phyloP scores from a whole-genome alignment of 2,797 vertebrate species.

The Pteronotus mesoamericanus region DNA sequence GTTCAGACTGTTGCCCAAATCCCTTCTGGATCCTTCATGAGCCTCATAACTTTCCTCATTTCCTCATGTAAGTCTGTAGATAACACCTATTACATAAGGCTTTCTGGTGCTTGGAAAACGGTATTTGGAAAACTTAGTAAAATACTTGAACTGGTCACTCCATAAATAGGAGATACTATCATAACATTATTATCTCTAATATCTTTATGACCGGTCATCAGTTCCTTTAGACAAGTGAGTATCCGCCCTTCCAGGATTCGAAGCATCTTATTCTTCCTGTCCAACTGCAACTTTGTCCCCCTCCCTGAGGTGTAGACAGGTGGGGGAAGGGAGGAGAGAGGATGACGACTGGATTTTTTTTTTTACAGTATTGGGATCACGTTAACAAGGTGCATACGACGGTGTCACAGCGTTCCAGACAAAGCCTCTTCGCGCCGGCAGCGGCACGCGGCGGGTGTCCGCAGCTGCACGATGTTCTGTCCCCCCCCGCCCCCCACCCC shows the following conservation, averaged over 20 bases:
- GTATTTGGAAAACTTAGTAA: background rate
- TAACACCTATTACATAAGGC: background rate
- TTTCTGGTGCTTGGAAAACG: background rate
- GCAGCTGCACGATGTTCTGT: no score
- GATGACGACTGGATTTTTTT: background rate
- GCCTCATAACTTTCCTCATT: background rate
- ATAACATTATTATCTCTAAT: background rate
- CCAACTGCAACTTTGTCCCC: background rate
- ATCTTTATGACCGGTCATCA: background rate
- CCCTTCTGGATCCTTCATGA: background rate
- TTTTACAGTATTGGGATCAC: background rate
- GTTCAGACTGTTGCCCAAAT: background rate
- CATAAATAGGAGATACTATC: background rate
- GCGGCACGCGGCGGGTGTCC: rapidly evolving
- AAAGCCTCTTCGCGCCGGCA: background rate
- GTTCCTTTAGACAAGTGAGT: background rate
- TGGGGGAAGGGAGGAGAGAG: background rate
- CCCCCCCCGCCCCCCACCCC: no score
- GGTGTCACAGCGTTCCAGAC: background rate
- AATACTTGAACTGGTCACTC: background rate
- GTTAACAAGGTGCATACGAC: background rate
- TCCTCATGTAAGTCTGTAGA: background rate
- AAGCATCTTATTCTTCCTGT: background rate
- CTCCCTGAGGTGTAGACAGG: background rate
- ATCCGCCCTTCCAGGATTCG: background rate